Evolutionary conservation across 2,797 vertebrate species (phyloP).

Genomic region (Sebastes alutus): DNA sequence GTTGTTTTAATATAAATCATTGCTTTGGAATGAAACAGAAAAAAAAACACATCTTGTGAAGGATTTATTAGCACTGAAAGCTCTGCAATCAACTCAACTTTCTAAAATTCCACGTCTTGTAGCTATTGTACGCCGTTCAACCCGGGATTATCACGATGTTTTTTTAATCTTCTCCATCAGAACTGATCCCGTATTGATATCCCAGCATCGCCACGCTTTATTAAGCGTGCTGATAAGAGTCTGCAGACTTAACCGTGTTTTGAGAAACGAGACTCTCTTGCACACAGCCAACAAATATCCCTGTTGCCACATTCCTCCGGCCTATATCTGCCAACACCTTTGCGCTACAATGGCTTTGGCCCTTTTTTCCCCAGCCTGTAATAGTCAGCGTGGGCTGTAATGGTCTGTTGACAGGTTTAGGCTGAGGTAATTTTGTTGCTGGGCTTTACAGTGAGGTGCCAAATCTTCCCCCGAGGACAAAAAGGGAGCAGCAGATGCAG

Average conservation of each 20-base stretch:
- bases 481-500: slow-evolving; percentile 55
- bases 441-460: slow-evolving; percentile 76
- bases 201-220: slow-evolving; percentile 67
- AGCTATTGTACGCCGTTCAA: slow-evolving; percentile 7
- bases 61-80: slow-evolving; percentile 67
- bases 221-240: slow-evolving; percentile 78
- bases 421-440: slow-evolving; percentile 83
- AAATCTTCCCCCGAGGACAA: slow-evolving; percentile 74
- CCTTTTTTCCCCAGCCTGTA: slow-evolving; percentile 71
- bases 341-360: slow-evolving; percentile 80
- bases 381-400: slow-evolving; percentile 83
- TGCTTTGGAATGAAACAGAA: slow-evolving; percentile 52
- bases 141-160: slow-evolving; percentile 27
- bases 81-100: slow-evolving; percentile 38
- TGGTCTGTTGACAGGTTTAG: slow-evolving; percentile 87
- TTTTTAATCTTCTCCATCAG: slow-evolving; percentile 36
- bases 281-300: slow-evolving; percentile 73
- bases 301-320: slow-evolving; percentile 79
- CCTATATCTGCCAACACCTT: slow-evolving; percentile 87
- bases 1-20: slow-evolving; percentile 69
- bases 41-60: slow-evolving; percentile 51
- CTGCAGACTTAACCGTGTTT: slow-evolving; percentile 65
- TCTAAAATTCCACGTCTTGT: slow-evolving; percentile 14
- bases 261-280: slow-evolving; percentile 58
- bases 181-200: slow-evolving; percentile 64